A percentile compares a stretch with the other conserved stretches of the same genome.
Evolutionary conservation across 2,888 invertebrate genomes (phyloP).

Genomic region (Troilus luridus): DNA sequence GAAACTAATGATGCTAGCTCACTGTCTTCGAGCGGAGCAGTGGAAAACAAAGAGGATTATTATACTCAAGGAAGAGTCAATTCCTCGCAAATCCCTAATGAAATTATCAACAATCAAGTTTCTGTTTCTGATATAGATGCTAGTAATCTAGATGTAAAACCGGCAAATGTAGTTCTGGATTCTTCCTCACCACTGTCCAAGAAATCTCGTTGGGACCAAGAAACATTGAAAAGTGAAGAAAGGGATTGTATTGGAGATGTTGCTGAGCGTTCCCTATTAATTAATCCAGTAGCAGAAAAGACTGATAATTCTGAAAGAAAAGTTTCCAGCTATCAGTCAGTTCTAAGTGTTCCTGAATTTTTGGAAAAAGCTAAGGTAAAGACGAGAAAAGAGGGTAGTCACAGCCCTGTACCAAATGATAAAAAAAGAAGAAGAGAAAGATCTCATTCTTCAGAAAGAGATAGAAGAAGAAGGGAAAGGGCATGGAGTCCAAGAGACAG

Average conservation of each 20-base stretch:
- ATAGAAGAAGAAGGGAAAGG: conserved; percentile 61
- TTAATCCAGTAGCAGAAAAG: background rate
- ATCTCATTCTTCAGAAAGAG: conserved; percentile 56
- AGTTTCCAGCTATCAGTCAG: background rate
- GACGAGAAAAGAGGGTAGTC: conserved; percentile 57
- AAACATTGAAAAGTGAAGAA: conserved; percentile 18
- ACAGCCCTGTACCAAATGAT: conserved; percentile 62
- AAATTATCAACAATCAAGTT: background rate
- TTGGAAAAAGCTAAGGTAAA: conserved; percentile 54
- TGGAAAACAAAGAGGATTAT: conserved; percentile 20
- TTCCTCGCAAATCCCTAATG: background rate
- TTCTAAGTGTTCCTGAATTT: background rate
- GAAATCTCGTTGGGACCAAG: conserved; percentile 56
- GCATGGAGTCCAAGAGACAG: conserved; percentile 60
- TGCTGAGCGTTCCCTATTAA: conserved; percentile 10
- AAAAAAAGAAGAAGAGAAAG: conserved; percentile 61
- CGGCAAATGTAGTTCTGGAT: conserved; percentile 7
- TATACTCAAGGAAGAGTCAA: conserved; percentile 10
- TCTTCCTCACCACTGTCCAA: conserved; percentile 50
- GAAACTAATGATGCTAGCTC: background rate
- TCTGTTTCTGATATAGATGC: background rate
- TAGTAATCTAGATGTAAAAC: background rate
- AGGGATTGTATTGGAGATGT: background rate
- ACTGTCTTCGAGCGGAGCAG: background rate
- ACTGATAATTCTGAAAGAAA: background rate